Conservation (phyloP, 2,113 vertebrate genomes). For the Axis porcinus region DNA sequence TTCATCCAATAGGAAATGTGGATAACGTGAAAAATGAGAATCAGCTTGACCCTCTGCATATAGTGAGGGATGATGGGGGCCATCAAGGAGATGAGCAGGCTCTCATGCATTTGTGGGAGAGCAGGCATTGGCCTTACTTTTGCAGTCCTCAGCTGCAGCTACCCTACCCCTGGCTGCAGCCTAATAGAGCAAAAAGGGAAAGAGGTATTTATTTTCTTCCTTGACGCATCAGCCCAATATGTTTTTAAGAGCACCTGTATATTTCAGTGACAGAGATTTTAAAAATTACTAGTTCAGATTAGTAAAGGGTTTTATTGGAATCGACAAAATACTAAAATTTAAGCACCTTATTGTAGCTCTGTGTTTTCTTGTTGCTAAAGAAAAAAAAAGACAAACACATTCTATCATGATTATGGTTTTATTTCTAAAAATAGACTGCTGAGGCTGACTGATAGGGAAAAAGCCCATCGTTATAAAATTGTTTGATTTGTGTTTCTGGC, state of each 20-base stretch:
- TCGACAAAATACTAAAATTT: slow-evolving; percentile 50
- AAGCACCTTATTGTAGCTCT: slow-evolving; percentile 11
- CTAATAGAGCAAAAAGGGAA: background rate
- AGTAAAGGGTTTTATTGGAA: slow-evolving; percentile 39
- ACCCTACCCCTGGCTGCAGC: background rate
- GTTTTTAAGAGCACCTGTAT: slow-evolving; percentile 23
- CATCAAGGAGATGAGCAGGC: background rate
- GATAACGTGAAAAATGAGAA: background rate
- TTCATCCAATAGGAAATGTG: background rate
- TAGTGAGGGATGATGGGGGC: background rate
- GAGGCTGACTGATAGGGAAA: background rate
- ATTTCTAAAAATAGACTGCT: slow-evolving; percentile 22
- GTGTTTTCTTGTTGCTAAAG: background rate
- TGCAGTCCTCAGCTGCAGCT: background rate
- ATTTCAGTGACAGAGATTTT: slow-evolving; percentile 19
- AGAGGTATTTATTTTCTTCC: background rate
- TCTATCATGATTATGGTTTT: slow-evolving; percentile 20
- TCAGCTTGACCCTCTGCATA: background rate
- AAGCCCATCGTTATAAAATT: background rate
- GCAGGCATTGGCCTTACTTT: background rate
- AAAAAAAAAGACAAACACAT: background rate
- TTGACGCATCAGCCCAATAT: background rate
- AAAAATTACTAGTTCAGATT: slow-evolving; percentile 47
- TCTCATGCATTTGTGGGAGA: background rate
- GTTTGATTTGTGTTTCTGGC: background rate